Conservation (phyloP, 2,797 vertebrate species). For the Argentina silus region DNA sequence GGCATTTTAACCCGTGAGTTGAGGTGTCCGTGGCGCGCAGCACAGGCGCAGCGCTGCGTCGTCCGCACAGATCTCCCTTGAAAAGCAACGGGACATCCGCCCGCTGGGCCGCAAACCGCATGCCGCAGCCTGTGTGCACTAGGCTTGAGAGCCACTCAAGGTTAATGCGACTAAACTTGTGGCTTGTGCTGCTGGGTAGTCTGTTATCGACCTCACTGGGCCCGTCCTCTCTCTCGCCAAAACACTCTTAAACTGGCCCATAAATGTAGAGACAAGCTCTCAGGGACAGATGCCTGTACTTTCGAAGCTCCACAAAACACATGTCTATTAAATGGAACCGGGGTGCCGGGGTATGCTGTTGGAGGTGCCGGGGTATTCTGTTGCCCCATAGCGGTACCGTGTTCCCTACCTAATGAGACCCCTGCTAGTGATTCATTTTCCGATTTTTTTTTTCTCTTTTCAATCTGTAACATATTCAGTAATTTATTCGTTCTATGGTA, state of each 20-base stretch:
- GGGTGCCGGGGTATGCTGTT: too few species aligned
- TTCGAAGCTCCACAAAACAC: slow-evolving; percentile 7
- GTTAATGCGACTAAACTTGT: slow-evolving; percentile 18
- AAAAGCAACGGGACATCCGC: too few species aligned
- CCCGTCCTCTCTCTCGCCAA: not conserved
- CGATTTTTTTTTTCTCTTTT: not conserved
- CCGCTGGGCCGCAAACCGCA: too few species aligned
- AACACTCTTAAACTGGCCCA: not conserved
- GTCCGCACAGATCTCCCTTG: too few species aligned
- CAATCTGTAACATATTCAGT: not conserved
- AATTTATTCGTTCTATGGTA: slow-evolving; percentile 1
- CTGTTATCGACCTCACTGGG: not conserved
- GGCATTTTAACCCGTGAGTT: too few species aligned
- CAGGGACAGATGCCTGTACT: not conserved
- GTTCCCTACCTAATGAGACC: not conserved
- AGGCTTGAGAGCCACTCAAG: slow-evolving; percentile 10
- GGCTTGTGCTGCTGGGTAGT: slow-evolving; percentile 18
- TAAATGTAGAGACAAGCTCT: slow-evolving; percentile 1
- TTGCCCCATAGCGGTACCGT: slow-evolving; percentile 1
- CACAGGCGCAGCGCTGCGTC: too few species aligned
- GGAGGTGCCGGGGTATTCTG: too few species aligned
- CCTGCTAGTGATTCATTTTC: not conserved
- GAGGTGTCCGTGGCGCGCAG: too few species aligned
- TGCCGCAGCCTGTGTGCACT: too few species aligned
- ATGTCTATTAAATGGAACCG: slow-evolving; percentile 11